Evolutionary conservation across 2,797 vertebrate species (phyloP), one percentile per base, ranked within the genome.

Genomic region (Pseudochaenichthys georgianus): DNA sequence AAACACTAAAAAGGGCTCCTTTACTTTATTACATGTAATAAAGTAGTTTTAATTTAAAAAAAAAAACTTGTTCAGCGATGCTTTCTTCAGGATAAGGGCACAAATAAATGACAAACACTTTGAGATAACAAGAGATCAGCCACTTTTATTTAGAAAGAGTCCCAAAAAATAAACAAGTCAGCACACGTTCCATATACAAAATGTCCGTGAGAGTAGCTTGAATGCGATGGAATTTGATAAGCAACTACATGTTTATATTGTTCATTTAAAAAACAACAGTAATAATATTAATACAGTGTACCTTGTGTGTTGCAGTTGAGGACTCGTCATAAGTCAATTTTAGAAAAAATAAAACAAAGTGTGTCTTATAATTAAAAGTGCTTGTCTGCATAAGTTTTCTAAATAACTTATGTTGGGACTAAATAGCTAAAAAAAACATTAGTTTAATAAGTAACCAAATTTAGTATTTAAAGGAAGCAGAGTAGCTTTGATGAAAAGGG

Each of bases 171-270:
- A 95, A 94, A 93, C 91, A 94, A 93, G 93, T 95, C 93, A 91
- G 93, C 93, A 96, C 95, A 95, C 93, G 94, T 95, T 95, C 92
- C 94, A 95, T 89, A 93, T 95, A 95, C 88, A 96, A 95, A 95
- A 95, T 94, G 93, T 93, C 89, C 91, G 88, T 93, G 92, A 92
- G 87, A 93, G 88, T 80, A 92, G 90, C 88, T 87, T 89, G 91
- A 85, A 92, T 89, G 91, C 73, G 21, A 93, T 92, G 86, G 75
- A 87, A 88, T 19, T 9, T 86, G 84, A 89, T 80, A 91, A 92
- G 85, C 89, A 81, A 90, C 87, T 83, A 92, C 74, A 80, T 88
- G 80, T 78, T 81, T 84, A 75, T 87, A 85, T 86, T 72, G 73
- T 86, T 78, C 69, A 84, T 80, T 7, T 84, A 89, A 79, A 83